Conservation (phyloP, 2,888 invertebrate genomes). For the Diaperis boleti region DNA sequence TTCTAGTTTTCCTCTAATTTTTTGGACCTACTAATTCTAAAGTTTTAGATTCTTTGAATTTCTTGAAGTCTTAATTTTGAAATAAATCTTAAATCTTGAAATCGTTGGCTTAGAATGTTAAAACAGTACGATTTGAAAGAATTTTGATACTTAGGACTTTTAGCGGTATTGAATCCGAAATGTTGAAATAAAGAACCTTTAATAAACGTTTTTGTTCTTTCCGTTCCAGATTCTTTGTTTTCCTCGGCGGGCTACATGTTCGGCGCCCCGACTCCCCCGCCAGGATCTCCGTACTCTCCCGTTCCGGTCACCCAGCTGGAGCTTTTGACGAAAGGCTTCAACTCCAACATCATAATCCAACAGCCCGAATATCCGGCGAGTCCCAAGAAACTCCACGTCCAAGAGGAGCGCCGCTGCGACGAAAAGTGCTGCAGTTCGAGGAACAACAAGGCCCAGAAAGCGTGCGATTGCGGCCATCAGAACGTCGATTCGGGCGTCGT, state of each 20-base stretch:
- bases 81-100: no score
- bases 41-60: no score
- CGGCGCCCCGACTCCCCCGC: slow-evolving; percentile 77
- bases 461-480: slow-evolving; percentile 57
- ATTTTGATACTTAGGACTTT: no score
- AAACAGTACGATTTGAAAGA: no score
- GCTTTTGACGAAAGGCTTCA: slow-evolving; percentile 68
- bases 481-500: slow-evolving; percentile 12
- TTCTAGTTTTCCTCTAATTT: no score
- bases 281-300: slow-evolving; percentile 76
- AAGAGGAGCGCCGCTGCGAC: slow-evolving; percentile 57
- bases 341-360: slow-evolving; percentile 67
- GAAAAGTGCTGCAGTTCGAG: slow-evolving; percentile 61
- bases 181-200: no score
- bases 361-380: slow-evolving; percentile 56
- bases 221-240: slow-evolving; percentile 78
- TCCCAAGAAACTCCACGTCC: slow-evolving; percentile 58
- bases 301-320: slow-evolving; percentile 77
- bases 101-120: no score
- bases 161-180: no score
- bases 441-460: slow-evolving; percentile 57
- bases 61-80: no score
- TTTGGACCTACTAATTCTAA: no score
- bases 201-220: slow-evolving; percentile 8
- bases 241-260: slow-evolving; percentile 74